Evolutionary conservation across 2,888 invertebrate genomes (phyloP).

Genomic region (Nysson spinosus): DNA sequence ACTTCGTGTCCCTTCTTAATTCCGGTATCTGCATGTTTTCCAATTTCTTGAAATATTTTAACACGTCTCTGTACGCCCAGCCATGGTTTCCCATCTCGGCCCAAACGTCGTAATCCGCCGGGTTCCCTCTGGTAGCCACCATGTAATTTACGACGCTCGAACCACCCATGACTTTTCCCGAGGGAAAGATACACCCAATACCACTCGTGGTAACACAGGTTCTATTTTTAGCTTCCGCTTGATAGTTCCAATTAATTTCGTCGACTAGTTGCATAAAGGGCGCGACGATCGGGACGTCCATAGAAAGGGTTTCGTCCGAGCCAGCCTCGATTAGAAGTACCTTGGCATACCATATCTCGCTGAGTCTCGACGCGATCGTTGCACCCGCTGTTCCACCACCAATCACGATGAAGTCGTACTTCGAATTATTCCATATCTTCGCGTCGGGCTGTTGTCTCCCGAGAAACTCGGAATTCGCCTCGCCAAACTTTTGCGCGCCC

Average conservation of each 20-base stretch:
- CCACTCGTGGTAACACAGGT: conserved; percentile 81
- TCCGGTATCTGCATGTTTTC: conserved; percentile 82
- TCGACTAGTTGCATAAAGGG: conserved; percentile 84
- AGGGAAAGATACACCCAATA: conserved; percentile 72
- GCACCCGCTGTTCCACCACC: conserved; percentile 91
- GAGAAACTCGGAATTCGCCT: not conserved
- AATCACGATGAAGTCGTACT: conserved; percentile 87
- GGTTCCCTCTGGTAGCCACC: conserved; percentile 87
- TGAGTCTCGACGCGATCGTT: conserved; percentile 85
- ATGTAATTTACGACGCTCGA: conserved; percentile 89
- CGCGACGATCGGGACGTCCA: conserved; percentile 87
- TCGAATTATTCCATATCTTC: conserved; percentile 60
- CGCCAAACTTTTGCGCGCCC: conserved; percentile 3
- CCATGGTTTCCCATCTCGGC: conserved; percentile 84
- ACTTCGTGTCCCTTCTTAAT: conserved; percentile 74
- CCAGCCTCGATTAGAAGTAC: conserved; percentile 87
- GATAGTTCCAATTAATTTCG: conserved; percentile 88
- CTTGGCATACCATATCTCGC: conserved; percentile 84
- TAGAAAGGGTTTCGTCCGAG: conserved; percentile 82
- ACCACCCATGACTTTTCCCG: conserved; percentile 90
- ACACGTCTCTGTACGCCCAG: conserved; percentile 85
- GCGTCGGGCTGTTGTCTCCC: conserved; percentile 71
- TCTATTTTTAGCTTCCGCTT: conserved; percentile 85
- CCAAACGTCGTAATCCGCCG: conserved; percentile 88
- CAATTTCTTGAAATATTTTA: conserved; percentile 88